Percentiles rank a stretch among this genome's conserved stretches.
Evolutionary conservation across 1,140 invertebrate genomes (phyloP).

Genomic region (Anagrus nilaparvatae): DNA sequence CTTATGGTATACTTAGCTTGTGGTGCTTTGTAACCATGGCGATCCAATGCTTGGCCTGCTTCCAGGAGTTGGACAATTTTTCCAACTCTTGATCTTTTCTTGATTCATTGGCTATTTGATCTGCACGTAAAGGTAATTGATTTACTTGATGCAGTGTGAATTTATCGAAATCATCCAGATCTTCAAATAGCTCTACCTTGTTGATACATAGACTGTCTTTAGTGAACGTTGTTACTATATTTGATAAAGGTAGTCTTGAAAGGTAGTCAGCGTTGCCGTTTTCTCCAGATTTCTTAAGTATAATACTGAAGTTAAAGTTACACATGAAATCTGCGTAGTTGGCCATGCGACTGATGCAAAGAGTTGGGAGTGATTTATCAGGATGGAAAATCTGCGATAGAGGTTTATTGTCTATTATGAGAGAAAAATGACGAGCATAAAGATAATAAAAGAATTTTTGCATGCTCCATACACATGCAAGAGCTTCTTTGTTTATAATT

Average conservation of each 20-base stretch:
- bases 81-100: conserved; percentile 10
- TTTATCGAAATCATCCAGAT: conserved; percentile 12
- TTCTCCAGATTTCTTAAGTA: conserved; percentile 12
- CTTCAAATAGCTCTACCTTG: conserved; percentile 10
- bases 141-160: conserved; percentile 13
- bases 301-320: conserved; percentile 18
- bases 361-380: conserved; percentile 13
- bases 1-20: conserved; percentile 17
- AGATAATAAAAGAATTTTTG: conserved; percentile 36
- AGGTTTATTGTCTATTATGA: conserved; percentile 42
- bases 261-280: conserved; percentile 20
- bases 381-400: conserved; percentile 27
- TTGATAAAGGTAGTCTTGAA: conserved; percentile 6
- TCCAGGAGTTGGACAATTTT: conserved; percentile 16
- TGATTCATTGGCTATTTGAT: conserved; percentile 14
- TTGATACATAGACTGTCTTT: not conserved
- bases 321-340: conserved; percentile 23
- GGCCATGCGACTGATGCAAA: conserved; percentile 21
- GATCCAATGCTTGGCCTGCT: conserved; percentile 9
- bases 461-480: conserved; percentile 38
- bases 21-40: no score
- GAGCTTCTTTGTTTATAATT: conserved; percentile 42
- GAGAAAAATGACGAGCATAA: conserved; percentile 34
- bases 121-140: conserved; percentile 12
- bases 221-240: not conserved